Evolutionary conservation across 2,113 vertebrate species (phyloP).

Genomic region (Pycnonotus jocosus): DNA sequence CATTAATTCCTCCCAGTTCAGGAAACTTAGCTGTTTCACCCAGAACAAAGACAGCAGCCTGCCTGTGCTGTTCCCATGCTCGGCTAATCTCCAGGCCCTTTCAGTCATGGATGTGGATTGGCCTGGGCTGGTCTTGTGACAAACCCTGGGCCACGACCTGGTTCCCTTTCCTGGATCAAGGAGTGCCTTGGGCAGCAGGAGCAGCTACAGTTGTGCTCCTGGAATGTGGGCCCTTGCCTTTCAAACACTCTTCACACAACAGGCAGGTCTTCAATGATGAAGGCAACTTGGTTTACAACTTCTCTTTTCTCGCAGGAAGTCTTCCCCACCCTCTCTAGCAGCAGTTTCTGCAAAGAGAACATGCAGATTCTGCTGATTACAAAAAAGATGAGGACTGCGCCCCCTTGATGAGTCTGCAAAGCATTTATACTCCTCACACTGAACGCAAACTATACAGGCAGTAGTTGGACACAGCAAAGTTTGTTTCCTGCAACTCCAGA

Average conservation of each 20-base stretch:
- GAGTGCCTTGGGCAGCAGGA: not conserved
- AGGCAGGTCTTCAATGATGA: fast-evolving
- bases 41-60: not conserved
- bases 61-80: not conserved
- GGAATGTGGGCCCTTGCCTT: fast-evolving
- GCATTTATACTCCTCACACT: not conserved
- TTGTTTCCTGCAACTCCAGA: not conserved
- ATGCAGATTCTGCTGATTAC: not conserved
- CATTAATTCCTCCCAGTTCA: not conserved
- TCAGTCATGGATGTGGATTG: not conserved
- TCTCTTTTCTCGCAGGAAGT: not conserved
- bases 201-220: not conserved
- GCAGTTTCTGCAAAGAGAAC: not conserved
- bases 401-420: not conserved
- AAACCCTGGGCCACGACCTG: fast-evolving
- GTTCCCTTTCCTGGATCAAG: not conserved
- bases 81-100: not conserved
- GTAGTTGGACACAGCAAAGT: fast-evolving
- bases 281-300: not conserved
- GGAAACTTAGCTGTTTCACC: not conserved
- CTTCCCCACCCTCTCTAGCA: not conserved
- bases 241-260: not conserved
- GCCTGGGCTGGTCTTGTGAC: not conserved
- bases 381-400: not conserved
- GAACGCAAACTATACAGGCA: not conserved